phyloP scores from a whole-genome alignment of 2,888 invertebrate species.

The Mayetiola destructor region DNA sequence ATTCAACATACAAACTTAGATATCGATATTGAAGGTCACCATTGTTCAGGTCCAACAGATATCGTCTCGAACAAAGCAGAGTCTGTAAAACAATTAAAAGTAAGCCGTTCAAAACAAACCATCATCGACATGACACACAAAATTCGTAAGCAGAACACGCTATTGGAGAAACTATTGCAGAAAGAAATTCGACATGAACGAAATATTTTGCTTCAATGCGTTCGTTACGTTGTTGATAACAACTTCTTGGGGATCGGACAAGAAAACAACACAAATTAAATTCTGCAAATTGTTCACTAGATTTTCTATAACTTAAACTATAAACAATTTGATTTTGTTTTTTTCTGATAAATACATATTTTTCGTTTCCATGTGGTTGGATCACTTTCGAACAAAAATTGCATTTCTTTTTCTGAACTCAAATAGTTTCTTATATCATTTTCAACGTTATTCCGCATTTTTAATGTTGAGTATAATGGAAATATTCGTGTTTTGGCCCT shows the following conservation, averaged over 20 bases:
- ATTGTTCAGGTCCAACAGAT: background rate
- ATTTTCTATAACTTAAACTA: background rate
- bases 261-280: too few species aligned
- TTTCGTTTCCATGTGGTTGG: constrained; percentile 55
- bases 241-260: constrained; percentile 48
- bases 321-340: background rate
- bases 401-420: constrained; percentile 33
- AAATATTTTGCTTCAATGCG: constrained; percentile 74
- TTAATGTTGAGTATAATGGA: constrained; percentile 42
- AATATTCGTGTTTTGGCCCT: constrained; percentile 45
- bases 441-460: constrained; percentile 47
- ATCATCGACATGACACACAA: constrained; percentile 27
- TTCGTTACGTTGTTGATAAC: constrained; percentile 60
- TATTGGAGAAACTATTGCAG: constrained; percentile 56
- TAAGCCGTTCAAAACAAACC: background rate
- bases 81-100: background rate
- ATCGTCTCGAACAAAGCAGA: constrained; percentile 16
- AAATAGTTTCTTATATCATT: constrained; percentile 44
- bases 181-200: constrained; percentile 73
- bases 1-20: background rate
- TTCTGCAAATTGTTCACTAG: background rate
- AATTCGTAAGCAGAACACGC: constrained; percentile 34
- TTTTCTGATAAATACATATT: constrained; percentile 43
- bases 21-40: background rate
- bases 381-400: constrained; percentile 42